These are phyloP conservation scores for Microctenopoma stevenorrisi DNA, from an alignment of 2,797 vertebrate genomes.

Conservation along the genomic window DNA sequence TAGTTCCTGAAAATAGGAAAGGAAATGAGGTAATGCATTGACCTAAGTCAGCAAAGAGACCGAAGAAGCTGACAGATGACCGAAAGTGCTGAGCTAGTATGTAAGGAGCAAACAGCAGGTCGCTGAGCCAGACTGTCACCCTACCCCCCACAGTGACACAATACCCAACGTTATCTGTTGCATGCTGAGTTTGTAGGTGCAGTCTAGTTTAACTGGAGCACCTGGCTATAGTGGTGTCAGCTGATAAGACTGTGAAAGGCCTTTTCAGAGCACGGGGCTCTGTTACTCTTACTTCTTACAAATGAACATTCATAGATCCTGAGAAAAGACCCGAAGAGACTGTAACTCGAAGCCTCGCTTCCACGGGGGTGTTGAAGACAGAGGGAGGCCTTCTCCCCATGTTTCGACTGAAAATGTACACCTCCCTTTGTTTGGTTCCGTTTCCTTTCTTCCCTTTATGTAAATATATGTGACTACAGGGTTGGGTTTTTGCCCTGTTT, in stretches of 20 bases:
- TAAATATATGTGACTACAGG: conserved; percentile 46
- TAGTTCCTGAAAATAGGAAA: too few relatives aligned
- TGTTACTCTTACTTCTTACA: conserved; percentile 68
- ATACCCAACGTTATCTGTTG: conserved; percentile 48
- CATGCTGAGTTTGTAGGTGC: conserved; percentile 22
- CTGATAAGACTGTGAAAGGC: conserved; percentile 60
- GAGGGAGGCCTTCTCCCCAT: conserved; percentile 38
- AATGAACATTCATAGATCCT: conserved; percentile 56
- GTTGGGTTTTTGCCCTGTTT: conserved; percentile 26
- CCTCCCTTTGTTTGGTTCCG: conserved; percentile 16
- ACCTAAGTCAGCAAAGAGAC: too few relatives aligned
- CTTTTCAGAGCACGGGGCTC: conserved; percentile 55
- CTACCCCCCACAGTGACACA: conserved; percentile 34
- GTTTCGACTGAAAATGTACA: not conserved
- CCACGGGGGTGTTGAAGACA: not conserved
- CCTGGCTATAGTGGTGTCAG: conserved; percentile 46
- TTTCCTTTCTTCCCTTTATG: conserved; percentile 51
- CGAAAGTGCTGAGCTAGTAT: not conserved
- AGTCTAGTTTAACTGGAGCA: not conserved
- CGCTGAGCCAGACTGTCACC: conserved; percentile 40
- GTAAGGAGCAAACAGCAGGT: not conserved
- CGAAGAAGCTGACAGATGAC: not conserved
- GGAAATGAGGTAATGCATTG: too few relatives aligned
- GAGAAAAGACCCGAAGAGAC: conserved; percentile 37
- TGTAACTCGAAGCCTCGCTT: conserved; percentile 55